These are phyloP conservation scores for Sebastes goodei DNA, from an alignment of 2,797 vertebrate genomes.

Conservation along the genomic window DNA sequence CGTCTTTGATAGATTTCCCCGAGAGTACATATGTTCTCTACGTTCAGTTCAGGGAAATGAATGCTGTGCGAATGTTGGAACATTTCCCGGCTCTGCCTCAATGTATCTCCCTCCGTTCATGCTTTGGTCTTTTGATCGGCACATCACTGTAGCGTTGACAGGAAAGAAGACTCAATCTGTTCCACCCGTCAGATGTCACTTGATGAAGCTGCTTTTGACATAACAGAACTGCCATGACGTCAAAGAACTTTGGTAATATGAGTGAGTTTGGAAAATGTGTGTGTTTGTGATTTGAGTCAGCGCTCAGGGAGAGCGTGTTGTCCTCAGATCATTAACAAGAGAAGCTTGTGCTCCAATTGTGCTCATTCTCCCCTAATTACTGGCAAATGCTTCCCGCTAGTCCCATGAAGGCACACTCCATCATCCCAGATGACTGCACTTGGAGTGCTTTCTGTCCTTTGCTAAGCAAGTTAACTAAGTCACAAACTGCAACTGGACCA, in stretches of 20 bases:
- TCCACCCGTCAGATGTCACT: slow-evolving; percentile 3
- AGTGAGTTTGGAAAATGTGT: slow-evolving; percentile 24
- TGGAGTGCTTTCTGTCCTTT: slow-evolving; percentile 51
- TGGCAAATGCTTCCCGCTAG: slow-evolving; percentile 69
- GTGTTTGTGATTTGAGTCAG: slow-evolving; percentile 26
- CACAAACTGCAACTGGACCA: slow-evolving; percentile 36
- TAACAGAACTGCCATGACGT: not conserved
- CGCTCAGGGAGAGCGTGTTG: slow-evolving; percentile 25
- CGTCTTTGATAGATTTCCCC: not conserved
- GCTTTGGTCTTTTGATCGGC: slow-evolving; percentile 9
- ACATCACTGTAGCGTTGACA: not conserved
- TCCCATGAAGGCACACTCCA: slow-evolving; percentile 64
- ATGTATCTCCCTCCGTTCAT: not conserved
- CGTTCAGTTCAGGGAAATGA: not conserved
- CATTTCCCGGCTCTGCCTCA: not conserved
- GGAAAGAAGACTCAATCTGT: not conserved
- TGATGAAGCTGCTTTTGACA: slow-evolving; percentile 8
- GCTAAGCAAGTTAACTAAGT: slow-evolving; percentile 38
- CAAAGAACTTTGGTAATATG: not conserved
- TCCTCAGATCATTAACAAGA: slow-evolving; percentile 72
- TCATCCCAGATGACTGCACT: slow-evolving; percentile 64
- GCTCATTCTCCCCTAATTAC: slow-evolving; percentile 72
- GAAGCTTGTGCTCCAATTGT: slow-evolving; percentile 53
- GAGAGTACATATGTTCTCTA: not conserved
- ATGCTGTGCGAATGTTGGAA: not conserved